phyloP scores from a whole-genome alignment of 2,797 vertebrate species.

The Catamblyrhynchus diadema region DNA sequence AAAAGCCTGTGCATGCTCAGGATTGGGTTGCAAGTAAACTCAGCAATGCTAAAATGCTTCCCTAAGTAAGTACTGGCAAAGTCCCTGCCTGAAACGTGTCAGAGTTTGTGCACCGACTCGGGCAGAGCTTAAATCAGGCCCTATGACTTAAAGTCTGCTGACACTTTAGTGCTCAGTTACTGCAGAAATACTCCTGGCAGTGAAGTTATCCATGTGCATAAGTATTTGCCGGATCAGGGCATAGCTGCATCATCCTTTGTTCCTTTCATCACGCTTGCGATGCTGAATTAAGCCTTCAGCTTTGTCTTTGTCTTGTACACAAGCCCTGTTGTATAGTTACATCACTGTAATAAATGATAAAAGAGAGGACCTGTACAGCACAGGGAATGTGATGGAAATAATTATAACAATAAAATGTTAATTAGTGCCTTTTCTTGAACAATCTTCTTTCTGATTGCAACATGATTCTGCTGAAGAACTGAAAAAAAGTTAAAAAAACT shows the following conservation, averaged over 20 bases:
- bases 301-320: slow-evolving; percentile 58
- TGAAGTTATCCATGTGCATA: slow-evolving; percentile 59
- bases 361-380: slow-evolving; percentile 15
- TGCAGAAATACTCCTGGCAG: slow-evolving; percentile 49
- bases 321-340: slow-evolving; percentile 22
- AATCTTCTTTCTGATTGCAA: neutral
- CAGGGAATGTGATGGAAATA: neutral
- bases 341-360: slow-evolving; percentile 33
- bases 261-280: slow-evolving; percentile 35
- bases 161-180: neutral
- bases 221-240: slow-evolving; percentile 64
- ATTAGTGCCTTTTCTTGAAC: slow-evolving; percentile 31
- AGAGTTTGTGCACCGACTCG: neutral
- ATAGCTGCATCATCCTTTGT: slow-evolving; percentile 62
- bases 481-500: neutral
- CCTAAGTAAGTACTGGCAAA: slow-evolving; percentile 49
- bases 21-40: slow-evolving; percentile 71
- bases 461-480: neutral
- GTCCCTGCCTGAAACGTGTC: slow-evolving; percentile 32
- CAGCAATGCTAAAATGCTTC: slow-evolving; percentile 40
- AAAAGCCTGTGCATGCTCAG: slow-evolving; percentile 61
- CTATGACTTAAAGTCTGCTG: slow-evolving; percentile 50
- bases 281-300: slow-evolving; percentile 62
- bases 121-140: neutral
- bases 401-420: slow-evolving; percentile 45